Conservation (phyloP, 2,888 invertebrate species). For the Synanthedon myopaeformis region DNA sequence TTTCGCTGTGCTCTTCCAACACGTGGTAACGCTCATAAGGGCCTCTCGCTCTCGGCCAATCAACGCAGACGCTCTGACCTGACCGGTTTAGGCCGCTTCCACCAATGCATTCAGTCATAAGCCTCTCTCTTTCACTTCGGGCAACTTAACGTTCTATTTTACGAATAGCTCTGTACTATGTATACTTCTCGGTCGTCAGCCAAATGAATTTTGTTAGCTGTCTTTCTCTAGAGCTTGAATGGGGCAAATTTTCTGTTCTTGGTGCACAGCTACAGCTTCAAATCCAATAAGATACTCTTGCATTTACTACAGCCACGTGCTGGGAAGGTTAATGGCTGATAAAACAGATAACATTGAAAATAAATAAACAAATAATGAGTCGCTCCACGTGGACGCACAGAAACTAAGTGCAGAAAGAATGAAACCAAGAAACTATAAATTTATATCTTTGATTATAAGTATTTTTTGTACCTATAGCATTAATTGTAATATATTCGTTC, state of each 20-base stretch:
- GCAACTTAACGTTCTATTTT: slow-evolving; percentile 63
- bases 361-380: slow-evolving; percentile 46
- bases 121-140: slow-evolving; percentile 39
- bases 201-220: slow-evolving; percentile 66
- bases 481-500: too few relatives aligned
- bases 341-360: slow-evolving; percentile 54
- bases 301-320: slow-evolving; percentile 60
- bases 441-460: too few relatives aligned
- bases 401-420: too few relatives aligned
- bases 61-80: slow-evolving; percentile 64
- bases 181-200: slow-evolving; percentile 69
- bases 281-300: slow-evolving; percentile 61
- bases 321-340: slow-evolving; percentile 62
- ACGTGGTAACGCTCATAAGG: slow-evolving; percentile 20
- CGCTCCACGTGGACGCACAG: too few relatives aligned
- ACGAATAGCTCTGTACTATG: slow-evolving; percentile 69
- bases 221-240: slow-evolving; percentile 70
- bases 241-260: slow-evolving; percentile 61
- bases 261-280: slow-evolving; percentile 68
- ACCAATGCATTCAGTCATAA: slow-evolving; percentile 25
- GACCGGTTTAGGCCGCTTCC: slow-evolving; percentile 42
- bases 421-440: too few relatives aligned
- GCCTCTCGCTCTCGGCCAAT: slow-evolving; percentile 42
- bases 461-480: too few relatives aligned
- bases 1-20: slow-evolving; percentile 42